Evolutionary conservation across 2,113 vertebrate species (phyloP).

Genomic region (Capreolus pygargus): DNA sequence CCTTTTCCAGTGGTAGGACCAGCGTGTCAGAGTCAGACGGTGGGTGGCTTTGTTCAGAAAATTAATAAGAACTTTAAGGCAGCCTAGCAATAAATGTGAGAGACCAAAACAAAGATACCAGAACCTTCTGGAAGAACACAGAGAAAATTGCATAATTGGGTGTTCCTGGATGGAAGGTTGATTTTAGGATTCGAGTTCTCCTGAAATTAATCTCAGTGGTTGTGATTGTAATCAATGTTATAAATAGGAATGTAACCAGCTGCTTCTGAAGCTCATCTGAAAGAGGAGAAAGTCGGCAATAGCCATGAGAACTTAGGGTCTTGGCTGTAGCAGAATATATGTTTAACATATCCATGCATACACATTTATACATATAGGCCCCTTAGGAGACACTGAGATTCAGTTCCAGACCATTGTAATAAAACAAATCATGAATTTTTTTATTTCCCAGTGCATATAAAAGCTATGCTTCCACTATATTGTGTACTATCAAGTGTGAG

Average conservation of each 20-base stretch:
- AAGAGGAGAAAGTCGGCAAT: neutral
- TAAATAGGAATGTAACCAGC: neutral
- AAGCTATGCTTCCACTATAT: neutral
- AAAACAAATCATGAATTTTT: neutral
- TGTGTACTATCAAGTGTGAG: neutral
- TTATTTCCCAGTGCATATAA: neutral
- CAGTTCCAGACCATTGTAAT: neutral
- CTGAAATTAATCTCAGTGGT: neutral
- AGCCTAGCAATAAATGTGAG: neutral
- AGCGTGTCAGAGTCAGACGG: fast-evolving
- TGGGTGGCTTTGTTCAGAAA: neutral
- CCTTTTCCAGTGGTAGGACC: too few species aligned
- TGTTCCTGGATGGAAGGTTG: neutral
- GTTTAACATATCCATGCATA: neutral
- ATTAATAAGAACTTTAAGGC: too few species aligned
- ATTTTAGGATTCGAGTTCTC: neutral
- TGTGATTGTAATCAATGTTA: too few species aligned
- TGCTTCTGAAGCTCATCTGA: neutral
- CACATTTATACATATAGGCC: neutral
- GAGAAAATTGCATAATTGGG: neutral
- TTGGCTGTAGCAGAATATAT: neutral
- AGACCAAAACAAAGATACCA: neutral
- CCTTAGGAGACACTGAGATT: neutral
- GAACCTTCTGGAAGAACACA: neutral
- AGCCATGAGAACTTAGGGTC: neutral